Conservation (phyloP, 2,888 invertebrate species). For the Synanthedon formicaeformis region DNA sequence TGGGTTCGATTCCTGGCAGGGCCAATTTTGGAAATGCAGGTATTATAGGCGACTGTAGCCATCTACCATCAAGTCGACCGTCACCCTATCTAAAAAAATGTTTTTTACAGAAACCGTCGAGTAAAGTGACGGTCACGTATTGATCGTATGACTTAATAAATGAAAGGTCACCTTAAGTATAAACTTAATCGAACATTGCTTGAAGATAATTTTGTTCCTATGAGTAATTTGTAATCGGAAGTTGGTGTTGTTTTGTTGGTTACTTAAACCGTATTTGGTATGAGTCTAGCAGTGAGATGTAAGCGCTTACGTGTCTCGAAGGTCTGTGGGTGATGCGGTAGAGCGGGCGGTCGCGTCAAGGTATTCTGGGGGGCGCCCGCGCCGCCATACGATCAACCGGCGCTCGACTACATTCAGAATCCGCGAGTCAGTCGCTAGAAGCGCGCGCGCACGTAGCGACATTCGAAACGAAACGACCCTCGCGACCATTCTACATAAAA, state of each 20-base stretch:
- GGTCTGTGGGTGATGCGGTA: slow-evolving; percentile 37
- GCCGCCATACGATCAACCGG: slow-evolving; percentile 12
- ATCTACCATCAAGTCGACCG: too few relatives aligned
- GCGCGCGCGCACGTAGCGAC: slow-evolving; percentile 57
- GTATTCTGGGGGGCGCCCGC: slow-evolving; percentile 20
- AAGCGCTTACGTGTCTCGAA: slow-evolving; percentile 63
- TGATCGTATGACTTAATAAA: too few relatives aligned
- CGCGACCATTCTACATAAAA: slow-evolving; percentile 33
- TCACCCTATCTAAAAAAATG: too few relatives aligned
- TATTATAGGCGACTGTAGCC: too few relatives aligned
- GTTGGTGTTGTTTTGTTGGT: slow-evolving; percentile 1
- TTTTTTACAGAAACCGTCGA: too few relatives aligned
- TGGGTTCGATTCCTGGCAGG: too few relatives aligned
- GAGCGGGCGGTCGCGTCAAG: slow-evolving; percentile 1
- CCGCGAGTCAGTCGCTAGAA: slow-evolving; percentile 59
- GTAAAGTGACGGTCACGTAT: too few relatives aligned
- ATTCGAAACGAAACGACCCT: slow-evolving; percentile 65
- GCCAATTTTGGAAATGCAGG: too few relatives aligned
- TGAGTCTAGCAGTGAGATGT: slow-evolving; percentile 55
- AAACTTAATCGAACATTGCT: too few relatives aligned
- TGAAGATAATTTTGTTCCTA: too few relatives aligned
- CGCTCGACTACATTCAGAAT: slow-evolving; percentile 24
- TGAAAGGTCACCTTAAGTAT: too few relatives aligned
- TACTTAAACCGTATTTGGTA: slow-evolving; percentile 63
- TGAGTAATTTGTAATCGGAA: too few relatives aligned